These are phyloP conservation scores for Tenebrosternarchus preto DNA, from an alignment of 2,113 vertebrate species.

Conservation along the genomic window DNA sequence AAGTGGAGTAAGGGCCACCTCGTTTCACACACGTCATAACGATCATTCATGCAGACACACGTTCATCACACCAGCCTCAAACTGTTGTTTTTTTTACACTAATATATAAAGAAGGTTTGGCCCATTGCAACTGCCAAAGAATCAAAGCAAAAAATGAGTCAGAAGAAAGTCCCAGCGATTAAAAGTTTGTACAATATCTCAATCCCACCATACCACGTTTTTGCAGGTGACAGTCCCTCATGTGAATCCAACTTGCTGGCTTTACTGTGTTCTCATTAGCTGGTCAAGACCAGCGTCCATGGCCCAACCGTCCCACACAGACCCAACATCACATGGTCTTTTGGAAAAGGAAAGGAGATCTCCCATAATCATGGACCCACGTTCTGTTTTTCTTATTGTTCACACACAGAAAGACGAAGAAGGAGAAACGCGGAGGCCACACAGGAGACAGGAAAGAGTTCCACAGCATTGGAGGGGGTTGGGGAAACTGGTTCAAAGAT, in stretches of 20 bases:
- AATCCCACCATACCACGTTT: not conserved
- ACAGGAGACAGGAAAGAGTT: conserved; percentile 20
- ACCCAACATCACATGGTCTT: not conserved
- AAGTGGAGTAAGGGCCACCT: no score
- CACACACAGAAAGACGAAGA: conserved; percentile 20
- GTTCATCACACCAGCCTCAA: no score
- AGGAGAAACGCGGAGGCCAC: conserved; percentile 46
- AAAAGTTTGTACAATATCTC: not conserved
- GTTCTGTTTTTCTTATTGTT: conserved; percentile 40
- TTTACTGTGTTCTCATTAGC: not conserved
- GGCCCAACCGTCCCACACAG: not conserved
- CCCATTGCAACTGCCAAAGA: not conserved
- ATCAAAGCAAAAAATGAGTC: not conserved
- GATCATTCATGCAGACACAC: no score
- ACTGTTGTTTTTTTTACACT: no score
- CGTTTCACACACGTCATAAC: no score
- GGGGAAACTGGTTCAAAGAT: conserved; percentile 74
- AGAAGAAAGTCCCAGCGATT: not conserved
- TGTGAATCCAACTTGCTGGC: not conserved
- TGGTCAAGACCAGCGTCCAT: not conserved
- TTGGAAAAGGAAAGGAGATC: not conserved
- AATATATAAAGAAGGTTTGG: no score
- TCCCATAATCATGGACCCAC: conserved; percentile 46
- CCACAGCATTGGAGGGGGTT: conserved; percentile 46
- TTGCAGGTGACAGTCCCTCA: not conserved